Base-by-base conservation (phyloP, 2,797 vertebrate genomes). In the Darevskia mixta region DNA sequence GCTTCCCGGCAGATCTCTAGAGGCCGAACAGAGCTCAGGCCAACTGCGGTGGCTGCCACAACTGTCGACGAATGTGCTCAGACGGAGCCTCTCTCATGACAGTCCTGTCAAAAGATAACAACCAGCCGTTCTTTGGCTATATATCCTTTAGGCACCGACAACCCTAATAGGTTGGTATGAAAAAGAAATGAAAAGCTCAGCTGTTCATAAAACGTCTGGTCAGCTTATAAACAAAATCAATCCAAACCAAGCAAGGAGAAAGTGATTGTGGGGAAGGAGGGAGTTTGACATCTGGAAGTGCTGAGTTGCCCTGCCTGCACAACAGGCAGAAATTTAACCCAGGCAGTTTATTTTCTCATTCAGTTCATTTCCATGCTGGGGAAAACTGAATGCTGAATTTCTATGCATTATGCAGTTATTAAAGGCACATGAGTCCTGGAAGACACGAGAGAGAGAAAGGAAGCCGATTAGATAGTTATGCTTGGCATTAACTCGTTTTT, bases 11-110 rank as follows among this genome's bases (percentile, higher is more conserved):
- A 91, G 95, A 93, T 94, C 95, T 95, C 87, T 38, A 90, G 95
- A 95, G 95, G 93, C 91, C 92, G 94, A 94, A 90, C 49, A 83
- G 86, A 94, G 90, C 93, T 94, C 94, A 96, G 94, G 89, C 89
- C 85, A 89, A 90, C 92, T 94, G 94, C 92, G 38, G 67, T 77
- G 92, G 85, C 94, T 95, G 93, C 95, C 92, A 89, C 78, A 3
- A 92, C 91, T 95, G 92, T 95, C 92, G 95, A 92, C 94, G 94
- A 97, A 94, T 90, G 90, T 94, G 90, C 91, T 96, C 82, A 80
- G 94, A 94, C 86, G 93, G 94, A 90, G 91, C 88, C 93, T 95
- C 94, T 92, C 94, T 93, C 84, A 92, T 96, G 95, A 96, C 93
- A 95, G 93, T 64, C 88, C 91, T 92, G 93, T 95, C 95, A 94